Base-by-base conservation (phyloP, 1,140 invertebrate species). In the Spodoptera litura region DNA sequence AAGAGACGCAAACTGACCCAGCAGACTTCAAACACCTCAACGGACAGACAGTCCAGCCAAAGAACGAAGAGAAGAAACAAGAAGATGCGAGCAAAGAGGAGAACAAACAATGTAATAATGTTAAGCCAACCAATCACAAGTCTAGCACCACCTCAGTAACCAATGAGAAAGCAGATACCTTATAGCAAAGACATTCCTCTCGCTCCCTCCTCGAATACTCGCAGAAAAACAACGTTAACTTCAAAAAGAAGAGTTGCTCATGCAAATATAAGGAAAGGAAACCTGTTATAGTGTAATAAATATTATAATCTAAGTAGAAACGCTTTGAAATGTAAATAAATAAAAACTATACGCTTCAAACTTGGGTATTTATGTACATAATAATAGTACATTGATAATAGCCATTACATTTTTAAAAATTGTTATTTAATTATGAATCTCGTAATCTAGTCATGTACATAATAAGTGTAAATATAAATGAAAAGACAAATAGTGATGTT, bases 401-500 rank as follows among this genome's bases (percentile, higher is more conserved):
- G 38, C 1, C 38, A 44, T 44, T 44, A 44, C 38, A 4, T 44
- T 44, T 44, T 44, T 9, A 44, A 44, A 44, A 44, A 44, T 44
- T 44, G 38, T 44, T 44, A 44, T 10, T 44, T 44, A 44, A 44
- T 44, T 44, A 52, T 51, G 10, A 70, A 11, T 78, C 74, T 53
- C 38, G 52, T 78, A 62, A 70, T 70, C 20, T 74, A 58, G 11
- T 78, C 68, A 27, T 86, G 79, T 84, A 88, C 61, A 84, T 87
- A 87, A 70, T 59, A 71, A 80, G 66, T 70, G 44, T 79, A 79
- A 75, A 81, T 90, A 90, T 85, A 86, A 82, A 64, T 73, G 81
- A 84, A 68, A 91, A 93, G 91, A 93, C 91, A 83, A 68, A 91
- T 89, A 93, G 91, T 93, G 90, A 93, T 89, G 83, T 85, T 83